Percentiles rank a stretch among this genome's conserved stretches.
Conservation (phyloP, 1,140 invertebrate species). For the Anthonomus grandis region DNA sequence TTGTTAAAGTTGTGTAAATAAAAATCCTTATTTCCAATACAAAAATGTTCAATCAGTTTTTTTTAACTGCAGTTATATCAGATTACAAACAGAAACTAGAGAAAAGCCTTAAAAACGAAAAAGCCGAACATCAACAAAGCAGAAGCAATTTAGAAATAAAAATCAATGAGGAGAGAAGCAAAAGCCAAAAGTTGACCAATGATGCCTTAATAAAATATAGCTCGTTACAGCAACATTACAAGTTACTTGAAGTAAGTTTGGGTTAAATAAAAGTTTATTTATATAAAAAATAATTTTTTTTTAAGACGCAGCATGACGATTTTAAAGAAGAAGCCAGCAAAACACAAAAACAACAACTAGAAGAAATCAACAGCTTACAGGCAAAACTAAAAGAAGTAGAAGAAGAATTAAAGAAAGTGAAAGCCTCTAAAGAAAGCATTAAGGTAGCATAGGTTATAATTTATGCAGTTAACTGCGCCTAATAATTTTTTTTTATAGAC, state of each 20-base stretch:
- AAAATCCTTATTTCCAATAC: background rate
- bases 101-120: conserved; percentile 50
- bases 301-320: conserved; percentile 44
- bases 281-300: background rate
- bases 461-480: too few species aligned
- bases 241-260: conserved; percentile 48
- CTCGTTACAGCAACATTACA: conserved; percentile 50
- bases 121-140: conserved; percentile 48
- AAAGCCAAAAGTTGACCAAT: conserved; percentile 48
- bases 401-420: conserved; percentile 37
- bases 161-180: conserved; percentile 48
- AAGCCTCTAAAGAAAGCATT: conserved; percentile 30
- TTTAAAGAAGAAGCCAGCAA: conserved; percentile 41
- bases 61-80: conserved; percentile 42
- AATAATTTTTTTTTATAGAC: conserved; percentile 26
- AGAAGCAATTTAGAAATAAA: conserved; percentile 47
- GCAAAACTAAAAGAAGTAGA: conserved; percentile 42
- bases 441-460: conserved; percentile 29
- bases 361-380: conserved; percentile 44
- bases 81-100: conserved; percentile 52
- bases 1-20: background rate
- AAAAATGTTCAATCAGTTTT: conserved; percentile 1
- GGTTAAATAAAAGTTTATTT: background rate
- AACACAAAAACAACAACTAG: conserved; percentile 41
- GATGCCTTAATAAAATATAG: conserved; percentile 48